Conservation (phyloP, 2,113 vertebrate genomes). For the Campylomormyrus numenius region DNA sequence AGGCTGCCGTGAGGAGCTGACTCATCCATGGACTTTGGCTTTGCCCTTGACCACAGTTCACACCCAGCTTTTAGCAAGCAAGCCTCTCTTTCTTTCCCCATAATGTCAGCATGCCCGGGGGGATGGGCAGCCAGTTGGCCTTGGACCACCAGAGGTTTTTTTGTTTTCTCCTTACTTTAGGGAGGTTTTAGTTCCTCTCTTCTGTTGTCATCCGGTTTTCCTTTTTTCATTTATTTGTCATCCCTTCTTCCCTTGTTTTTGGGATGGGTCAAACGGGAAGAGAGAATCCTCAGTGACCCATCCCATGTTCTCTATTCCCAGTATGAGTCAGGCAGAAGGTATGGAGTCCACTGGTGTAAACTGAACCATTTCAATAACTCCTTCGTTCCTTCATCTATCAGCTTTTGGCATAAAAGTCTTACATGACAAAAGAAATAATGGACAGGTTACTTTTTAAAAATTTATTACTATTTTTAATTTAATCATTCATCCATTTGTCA, state of each 20-base stretch:
- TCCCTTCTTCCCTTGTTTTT: not conserved
- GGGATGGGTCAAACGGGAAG: too few species aligned
- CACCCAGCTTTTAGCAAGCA: not conserved
- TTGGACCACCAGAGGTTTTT: not conserved
- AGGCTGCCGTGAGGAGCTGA: not conserved
- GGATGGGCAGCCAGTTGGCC: not conserved
- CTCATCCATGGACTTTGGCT: not conserved
- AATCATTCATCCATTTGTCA: too few species aligned
- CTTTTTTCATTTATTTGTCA: not conserved
- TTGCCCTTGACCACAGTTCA: not conserved
- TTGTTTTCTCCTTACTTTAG: not conserved
- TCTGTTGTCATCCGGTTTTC: not conserved
- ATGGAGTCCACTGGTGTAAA: too few species aligned
- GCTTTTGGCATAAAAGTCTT: too few species aligned
- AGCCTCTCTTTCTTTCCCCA: not conserved
- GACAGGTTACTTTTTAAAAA: too few species aligned
- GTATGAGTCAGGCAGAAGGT: too few species aligned
- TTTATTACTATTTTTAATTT: too few species aligned
- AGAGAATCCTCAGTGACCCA: too few species aligned
- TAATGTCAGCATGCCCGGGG: not conserved
- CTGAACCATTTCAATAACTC: too few species aligned
- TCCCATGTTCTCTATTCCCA: too few species aligned
- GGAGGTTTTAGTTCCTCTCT: not conserved
- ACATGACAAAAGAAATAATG: too few species aligned
- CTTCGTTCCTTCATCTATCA: too few species aligned